Base-by-base conservation (phyloP, 2,113 vertebrate genomes). In the Suncus etruscus region DNA sequence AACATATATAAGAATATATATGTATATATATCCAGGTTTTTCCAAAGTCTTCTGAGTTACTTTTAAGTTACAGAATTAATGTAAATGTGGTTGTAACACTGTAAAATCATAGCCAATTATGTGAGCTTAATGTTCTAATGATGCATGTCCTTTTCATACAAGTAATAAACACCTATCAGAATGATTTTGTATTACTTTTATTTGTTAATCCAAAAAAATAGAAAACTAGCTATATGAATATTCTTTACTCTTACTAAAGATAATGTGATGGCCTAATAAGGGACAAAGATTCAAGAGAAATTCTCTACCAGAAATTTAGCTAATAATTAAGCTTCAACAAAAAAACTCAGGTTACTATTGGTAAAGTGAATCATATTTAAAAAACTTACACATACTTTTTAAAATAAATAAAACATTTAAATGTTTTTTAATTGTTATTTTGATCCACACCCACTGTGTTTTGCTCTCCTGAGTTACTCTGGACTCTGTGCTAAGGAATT, bases 321-420 rank as follows among this genome's bases (percentile, higher is more conserved):
- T 73, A 8, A 70, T 72, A 72, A 51, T 78, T 87, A 81, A 81
- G 27, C 3, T 90, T 90, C 7, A 50, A n/a, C 6, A 9, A 74
- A 76, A 45, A 48, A 29, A 22, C 58, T 80, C 15, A 88, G 4
- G 27, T 54, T 58, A 83, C 68, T 86, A 78, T 69, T 61, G 22
- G 80, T 89, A 86, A 20, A 81, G 20, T 88, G 25, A 86, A 63
- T 63, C 25, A n/a, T 86, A 89, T 70, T 15, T 77, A 45, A 92
- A 3, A 72, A 80, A 83, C 11, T 5, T 20, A 5, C 58, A 61
- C 6, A 61, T 61, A 61, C 58, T 22, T 61, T 61, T 61, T 61
- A 20, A 20, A 61, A 61, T 61, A 20, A 61, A 61, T 61, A 61
- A 61, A 20, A 14, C 22, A 22, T 61, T 61, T 61, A 16, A 54